Conservation (phyloP, 2,797 vertebrate species). For the Sparidentex hasta region DNA sequence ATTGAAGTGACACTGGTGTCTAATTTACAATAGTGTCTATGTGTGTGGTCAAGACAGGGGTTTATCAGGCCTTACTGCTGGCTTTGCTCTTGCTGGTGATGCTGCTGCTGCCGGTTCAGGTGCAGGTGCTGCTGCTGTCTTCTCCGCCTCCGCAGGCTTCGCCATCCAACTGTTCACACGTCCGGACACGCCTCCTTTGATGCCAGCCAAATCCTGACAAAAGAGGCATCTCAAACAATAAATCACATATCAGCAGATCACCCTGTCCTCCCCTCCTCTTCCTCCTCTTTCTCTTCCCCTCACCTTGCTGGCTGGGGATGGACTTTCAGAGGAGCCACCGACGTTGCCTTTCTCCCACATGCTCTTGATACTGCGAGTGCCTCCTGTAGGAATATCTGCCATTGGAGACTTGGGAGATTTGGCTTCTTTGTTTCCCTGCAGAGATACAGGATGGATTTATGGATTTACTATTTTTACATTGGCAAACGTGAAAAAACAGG, state of each 20-base stretch:
- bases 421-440: slow-evolving; percentile 89
- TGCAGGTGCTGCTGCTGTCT: slow-evolving; percentile 60
- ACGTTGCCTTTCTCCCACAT: slow-evolving; percentile 98
- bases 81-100: slow-evolving; percentile 65
- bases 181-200: slow-evolving; percentile 92
- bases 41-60: slow-evolving; percentile 32
- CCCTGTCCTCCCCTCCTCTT: not conserved
- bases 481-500: not conserved
- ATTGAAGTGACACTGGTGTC: slow-evolving; percentile 33
- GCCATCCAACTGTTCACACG: slow-evolving; percentile 93
- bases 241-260: not conserved
- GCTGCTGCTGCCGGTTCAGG: slow-evolving; percentile 35
- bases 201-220: slow-evolving; percentile 88
- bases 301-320: slow-evolving; percentile 90
- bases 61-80: slow-evolving; percentile 72
- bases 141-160: slow-evolving; percentile 82
- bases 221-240: slow-evolving; percentile 14
- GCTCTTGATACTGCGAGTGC: slow-evolving; percentile 94
- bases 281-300: not conserved
- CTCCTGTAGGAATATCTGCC: slow-evolving; percentile 90
- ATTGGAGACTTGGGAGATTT: slow-evolving; percentile 88
- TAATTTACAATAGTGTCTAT: slow-evolving; percentile 44
- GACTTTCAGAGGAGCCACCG: slow-evolving; percentile 84
- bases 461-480: not conserved
- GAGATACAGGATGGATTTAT: slow-evolving; percentile 29